Evolutionary conservation across 2,113 vertebrate species (phyloP).

Genomic region (Osmerus eperlanus): DNA sequence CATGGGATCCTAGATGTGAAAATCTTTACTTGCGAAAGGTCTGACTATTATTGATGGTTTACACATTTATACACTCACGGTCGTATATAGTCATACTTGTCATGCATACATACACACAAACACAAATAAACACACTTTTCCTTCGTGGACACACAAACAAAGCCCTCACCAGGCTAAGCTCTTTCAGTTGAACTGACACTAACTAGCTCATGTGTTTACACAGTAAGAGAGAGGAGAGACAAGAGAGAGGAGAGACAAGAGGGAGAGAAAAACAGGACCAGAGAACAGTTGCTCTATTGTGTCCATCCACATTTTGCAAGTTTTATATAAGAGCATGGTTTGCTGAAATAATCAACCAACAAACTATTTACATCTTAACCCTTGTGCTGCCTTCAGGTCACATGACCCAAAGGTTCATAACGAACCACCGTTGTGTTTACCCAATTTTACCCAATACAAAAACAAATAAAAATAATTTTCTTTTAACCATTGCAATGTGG

Average conservation of each 20-base stretch:
- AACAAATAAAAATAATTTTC: too few relatives aligned
- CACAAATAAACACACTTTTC: neutral
- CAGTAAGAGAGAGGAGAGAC: conserved; percentile 16
- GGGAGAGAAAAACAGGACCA: conserved; percentile 21
- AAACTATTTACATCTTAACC: conserved; percentile 41
- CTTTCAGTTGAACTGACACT: conserved; percentile 27
- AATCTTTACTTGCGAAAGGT: too few relatives aligned
- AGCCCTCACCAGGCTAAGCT: conserved; percentile 10
- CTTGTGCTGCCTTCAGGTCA: too few relatives aligned
- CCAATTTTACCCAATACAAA: too few relatives aligned
- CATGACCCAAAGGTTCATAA: too few relatives aligned
- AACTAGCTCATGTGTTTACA: conserved; percentile 49
- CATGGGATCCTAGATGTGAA: neutral
- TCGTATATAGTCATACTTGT: neutral
- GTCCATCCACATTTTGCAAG: conserved; percentile 38
- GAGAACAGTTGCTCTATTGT: conserved; percentile 55
- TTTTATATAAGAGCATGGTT: conserved; percentile 51
- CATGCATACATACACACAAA: conserved; percentile 16
- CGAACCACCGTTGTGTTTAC: too few relatives aligned
- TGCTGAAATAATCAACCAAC: conserved; percentile 48
- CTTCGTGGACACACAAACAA: neutral
- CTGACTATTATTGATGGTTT: too few relatives aligned
- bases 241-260: conserved; percentile 4
- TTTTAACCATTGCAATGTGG: too few relatives aligned
- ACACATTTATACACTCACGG: neutral